These are phyloP conservation scores for Tenthredo distinguenda DNA, from an alignment of 2,888 invertebrate species.

Conservation along the genomic window DNA sequence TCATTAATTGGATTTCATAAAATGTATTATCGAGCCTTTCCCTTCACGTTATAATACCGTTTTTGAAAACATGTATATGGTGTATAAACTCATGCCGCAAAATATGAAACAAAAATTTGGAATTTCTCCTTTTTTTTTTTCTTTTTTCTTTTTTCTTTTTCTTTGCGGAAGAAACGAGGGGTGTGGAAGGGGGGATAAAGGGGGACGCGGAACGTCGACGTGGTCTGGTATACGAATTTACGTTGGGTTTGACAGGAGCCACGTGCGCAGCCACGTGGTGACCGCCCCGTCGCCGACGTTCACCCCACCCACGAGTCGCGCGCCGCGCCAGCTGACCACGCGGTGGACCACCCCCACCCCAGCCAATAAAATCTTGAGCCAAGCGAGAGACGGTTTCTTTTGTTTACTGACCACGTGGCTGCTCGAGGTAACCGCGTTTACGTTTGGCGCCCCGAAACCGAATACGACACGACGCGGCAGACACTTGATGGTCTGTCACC, in stretches of 20 bases:
- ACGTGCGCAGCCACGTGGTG: slow-evolving; percentile 76
- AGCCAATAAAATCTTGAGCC: slow-evolving; percentile 56
- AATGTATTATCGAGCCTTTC: not conserved
- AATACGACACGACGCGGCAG: not conserved
- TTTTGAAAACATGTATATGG: not conserved
- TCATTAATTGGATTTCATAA: not conserved
- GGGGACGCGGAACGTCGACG: slow-evolving; percentile 53
- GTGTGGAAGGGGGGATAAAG: slow-evolving; percentile 65
- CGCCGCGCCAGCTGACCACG: slow-evolving; percentile 76
- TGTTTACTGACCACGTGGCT: slow-evolving; percentile 54
- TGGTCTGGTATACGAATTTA: slow-evolving; percentile 45
- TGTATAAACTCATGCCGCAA: not conserved
- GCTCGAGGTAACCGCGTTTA: slow-evolving; percentile 11
- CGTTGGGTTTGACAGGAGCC: slow-evolving; percentile 58
- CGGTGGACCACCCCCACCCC: slow-evolving; percentile 71
- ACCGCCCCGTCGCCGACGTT: slow-evolving; percentile 64
- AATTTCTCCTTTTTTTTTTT: not conserved
- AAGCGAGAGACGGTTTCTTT: slow-evolving; percentile 55
- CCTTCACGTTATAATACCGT: not conserved
- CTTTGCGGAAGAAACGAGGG: slow-evolving; percentile 55
- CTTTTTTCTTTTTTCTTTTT: not conserved
- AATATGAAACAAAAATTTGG: not conserved
- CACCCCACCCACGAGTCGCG: slow-evolving; percentile 65
- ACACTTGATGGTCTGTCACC: not conserved
- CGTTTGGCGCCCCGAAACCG: not conserved